A percentile compares a stretch with the other conserved stretches of the same genome.
Evolutionary conservation across 2,113 vertebrate species (phyloP).

Genomic region (Lampris incognitus): DNA sequence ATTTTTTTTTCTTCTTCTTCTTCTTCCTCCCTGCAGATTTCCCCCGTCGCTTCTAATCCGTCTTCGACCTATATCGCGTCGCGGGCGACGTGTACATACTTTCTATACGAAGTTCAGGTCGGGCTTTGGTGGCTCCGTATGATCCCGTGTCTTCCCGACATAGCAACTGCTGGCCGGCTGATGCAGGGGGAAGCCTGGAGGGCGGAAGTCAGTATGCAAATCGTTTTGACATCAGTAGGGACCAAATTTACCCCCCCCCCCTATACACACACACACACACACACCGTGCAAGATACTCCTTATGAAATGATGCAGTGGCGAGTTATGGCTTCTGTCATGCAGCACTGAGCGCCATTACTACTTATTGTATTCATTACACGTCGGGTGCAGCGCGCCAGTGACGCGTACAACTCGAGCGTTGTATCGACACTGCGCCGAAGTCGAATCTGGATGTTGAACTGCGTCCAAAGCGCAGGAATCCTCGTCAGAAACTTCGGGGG

Average conservation of each 20-base stretch:
- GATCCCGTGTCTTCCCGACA: slow-evolving; percentile 59
- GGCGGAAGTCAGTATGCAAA: slow-evolving; percentile 83
- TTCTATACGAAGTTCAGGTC: slow-evolving; percentile 63
- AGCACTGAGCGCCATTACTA: too few species aligned
- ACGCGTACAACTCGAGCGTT: too few species aligned
- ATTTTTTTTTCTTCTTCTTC: slow-evolving; percentile 10
- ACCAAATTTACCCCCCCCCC: slow-evolving; percentile 5
- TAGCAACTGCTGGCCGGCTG: slow-evolving; percentile 67
- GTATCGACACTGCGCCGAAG: too few species aligned
- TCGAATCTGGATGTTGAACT: neutral
- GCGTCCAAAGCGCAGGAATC: slow-evolving; percentile 10
- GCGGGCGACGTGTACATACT: slow-evolving; percentile 54
- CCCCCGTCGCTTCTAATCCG: slow-evolving; percentile 24
- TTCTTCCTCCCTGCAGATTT: too few species aligned
- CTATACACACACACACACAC: neutral
- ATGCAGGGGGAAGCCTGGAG: slow-evolving; percentile 63
- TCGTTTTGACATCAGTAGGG: slow-evolving; percentile 58
- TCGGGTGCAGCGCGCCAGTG: too few species aligned
- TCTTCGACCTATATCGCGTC: slow-evolving; percentile 15
- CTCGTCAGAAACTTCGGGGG: slow-evolving; percentile 10
- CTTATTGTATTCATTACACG: too few species aligned
- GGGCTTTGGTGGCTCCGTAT: slow-evolving; percentile 37
- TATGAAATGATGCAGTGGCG: neutral
- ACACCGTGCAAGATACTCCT: neutral
- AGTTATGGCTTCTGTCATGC: neutral